Conservation (phyloP, 2,888 invertebrate species). For the Agonum fuliginosum region DNA sequence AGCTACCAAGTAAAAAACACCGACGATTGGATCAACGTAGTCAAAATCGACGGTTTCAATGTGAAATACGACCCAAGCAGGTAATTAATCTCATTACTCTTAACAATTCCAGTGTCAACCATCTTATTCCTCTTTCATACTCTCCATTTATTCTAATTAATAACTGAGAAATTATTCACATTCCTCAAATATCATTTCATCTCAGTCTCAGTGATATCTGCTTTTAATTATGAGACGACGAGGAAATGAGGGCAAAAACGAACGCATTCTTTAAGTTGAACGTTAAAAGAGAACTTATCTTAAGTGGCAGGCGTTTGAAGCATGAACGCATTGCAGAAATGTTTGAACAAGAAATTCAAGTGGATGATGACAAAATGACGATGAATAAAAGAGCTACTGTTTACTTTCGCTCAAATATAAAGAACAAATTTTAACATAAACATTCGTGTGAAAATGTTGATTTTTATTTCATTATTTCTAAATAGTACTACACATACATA, state of each 20-base stretch:
- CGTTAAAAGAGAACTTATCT: too few species aligned
- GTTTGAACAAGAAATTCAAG: neutral
- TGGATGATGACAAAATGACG: too few species aligned
- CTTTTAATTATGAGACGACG: slow-evolving; percentile 14
- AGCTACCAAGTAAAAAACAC: slow-evolving; percentile 82
- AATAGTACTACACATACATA: too few species aligned
- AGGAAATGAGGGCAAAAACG: neutral
- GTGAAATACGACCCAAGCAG: slow-evolving; percentile 88
- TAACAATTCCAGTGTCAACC: too few species aligned
- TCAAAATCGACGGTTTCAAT: slow-evolving; percentile 90
- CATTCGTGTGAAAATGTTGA: too few species aligned
- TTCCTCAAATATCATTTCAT: neutral
- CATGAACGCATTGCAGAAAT: neutral
- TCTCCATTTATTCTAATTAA: neutral
- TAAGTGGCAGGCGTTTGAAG: too few species aligned
- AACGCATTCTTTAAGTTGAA: neutral
- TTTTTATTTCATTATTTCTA: too few species aligned
- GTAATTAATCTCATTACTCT: too few species aligned
- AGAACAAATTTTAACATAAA: too few species aligned
- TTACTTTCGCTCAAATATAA: too few species aligned
- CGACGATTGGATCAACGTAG: slow-evolving; percentile 74
- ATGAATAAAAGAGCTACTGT: too few species aligned
- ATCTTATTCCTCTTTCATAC: neutral
- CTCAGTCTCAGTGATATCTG: neutral
- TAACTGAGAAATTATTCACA: slow-evolving; percentile 3